phyloP scores from a whole-genome alignment of 2,797 vertebrate genomes.

The Pipistrellus pipistrellus region DNA sequence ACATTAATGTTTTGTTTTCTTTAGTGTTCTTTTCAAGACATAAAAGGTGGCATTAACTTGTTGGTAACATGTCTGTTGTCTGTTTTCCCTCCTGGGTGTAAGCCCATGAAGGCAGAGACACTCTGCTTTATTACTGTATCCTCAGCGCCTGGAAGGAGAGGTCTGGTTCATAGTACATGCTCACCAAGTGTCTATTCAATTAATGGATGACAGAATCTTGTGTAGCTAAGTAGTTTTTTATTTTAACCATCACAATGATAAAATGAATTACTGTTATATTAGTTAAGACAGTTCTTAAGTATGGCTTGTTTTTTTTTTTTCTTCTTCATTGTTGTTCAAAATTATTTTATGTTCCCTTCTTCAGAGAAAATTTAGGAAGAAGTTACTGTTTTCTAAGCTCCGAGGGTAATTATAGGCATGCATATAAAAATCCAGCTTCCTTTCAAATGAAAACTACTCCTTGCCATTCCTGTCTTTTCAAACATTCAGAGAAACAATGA shows the following conservation, averaged over 20 bases:
- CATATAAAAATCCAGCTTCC: background rate
- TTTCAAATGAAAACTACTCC: background rate
- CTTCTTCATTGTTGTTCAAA: background rate
- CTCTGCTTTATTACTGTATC: background rate
- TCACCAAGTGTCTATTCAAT: background rate
- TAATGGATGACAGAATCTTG: background rate
- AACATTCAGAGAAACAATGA: background rate
- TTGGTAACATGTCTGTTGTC: background rate
- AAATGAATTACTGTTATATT: background rate
- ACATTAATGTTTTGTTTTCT: background rate
- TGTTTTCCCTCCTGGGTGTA: background rate
- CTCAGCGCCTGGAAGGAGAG: background rate
- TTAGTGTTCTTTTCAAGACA: background rate
- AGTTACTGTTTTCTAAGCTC: background rate
- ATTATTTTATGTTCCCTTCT: background rate
- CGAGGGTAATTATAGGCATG: background rate
- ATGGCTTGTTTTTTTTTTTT: background rate
- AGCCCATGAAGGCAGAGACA: background rate
- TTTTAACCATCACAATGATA: background rate
- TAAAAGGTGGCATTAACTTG: background rate
- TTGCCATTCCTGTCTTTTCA: background rate
- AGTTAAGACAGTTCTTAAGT: conserved; percentile 19
- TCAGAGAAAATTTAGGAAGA: conserved; percentile 12
- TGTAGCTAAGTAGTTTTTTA: background rate
- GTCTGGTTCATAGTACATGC: background rate